A percentile compares a stretch with the other conserved stretches of the same genome.
These are phyloP conservation scores for Rhizoglyphus robini DNA, from an alignment of 1,140 invertebrate species.

Conservation along the genomic window DNA sequence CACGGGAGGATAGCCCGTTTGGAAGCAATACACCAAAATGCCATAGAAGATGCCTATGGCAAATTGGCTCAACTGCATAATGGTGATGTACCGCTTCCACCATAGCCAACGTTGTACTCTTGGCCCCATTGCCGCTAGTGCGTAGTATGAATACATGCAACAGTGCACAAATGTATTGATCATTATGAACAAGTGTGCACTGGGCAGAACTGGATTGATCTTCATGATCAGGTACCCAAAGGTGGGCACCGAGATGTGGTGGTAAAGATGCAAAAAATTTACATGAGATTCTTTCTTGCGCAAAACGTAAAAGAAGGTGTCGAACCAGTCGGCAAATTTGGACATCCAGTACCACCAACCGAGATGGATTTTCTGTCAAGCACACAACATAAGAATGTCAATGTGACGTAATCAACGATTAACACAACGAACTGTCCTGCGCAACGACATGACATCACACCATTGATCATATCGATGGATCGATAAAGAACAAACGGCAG, in stretches of 20 bases:
- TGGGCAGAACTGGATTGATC: conserved; percentile 9
- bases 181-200: conserved; percentile 12
- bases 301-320: conserved; percentile 57
- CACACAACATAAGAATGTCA: background rate
- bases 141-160: conserved; percentile 45
- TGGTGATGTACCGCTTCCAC: conserved; percentile 47
- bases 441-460: too few species aligned
- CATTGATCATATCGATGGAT: background rate
- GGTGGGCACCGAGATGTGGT: conserved; percentile 86
- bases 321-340: conserved; percentile 28
- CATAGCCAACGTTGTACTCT: conserved; percentile 40
- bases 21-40: background rate
- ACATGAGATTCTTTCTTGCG: conserved; percentile 83
- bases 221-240: conserved; percentile 24
- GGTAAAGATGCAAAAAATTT: conserved; percentile 79
- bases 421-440: too few species aligned
- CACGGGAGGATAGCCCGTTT: conserved; percentile 19
- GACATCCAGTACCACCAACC: conserved; percentile 39
- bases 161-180: conserved; percentile 41
- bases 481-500: too few species aligned
- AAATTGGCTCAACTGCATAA: conserved; percentile 38
- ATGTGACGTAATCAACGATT: background rate
- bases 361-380: conserved; percentile 13
- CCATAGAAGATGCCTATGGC: conserved; percentile 19
- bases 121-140: conserved; percentile 42